Percentiles rank a stretch among this genome's conserved stretches.
Conservation (phyloP, 2,113 vertebrate species). For the Alectura lathami region DNA sequence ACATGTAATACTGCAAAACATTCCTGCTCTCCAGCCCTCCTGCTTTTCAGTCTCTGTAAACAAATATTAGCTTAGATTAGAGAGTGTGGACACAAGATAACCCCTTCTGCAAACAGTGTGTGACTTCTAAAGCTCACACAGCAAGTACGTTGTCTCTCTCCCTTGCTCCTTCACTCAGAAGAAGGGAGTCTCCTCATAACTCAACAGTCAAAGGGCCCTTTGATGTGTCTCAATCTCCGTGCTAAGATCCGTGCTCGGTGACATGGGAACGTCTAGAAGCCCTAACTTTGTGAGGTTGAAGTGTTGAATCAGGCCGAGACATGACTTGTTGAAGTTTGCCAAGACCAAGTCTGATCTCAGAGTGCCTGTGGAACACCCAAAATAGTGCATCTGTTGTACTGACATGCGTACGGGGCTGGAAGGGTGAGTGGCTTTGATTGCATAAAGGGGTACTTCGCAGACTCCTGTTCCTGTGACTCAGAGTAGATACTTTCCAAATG, state of each 20-base stretch:
- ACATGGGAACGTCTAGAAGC: constrained; percentile 18
- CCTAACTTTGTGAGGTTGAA: not conserved
- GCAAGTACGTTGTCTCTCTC: constrained; percentile 50
- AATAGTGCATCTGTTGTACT: constrained; percentile 49
- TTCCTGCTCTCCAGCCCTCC: constrained; percentile 40
- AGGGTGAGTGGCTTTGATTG: constrained; percentile 40
- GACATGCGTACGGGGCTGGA: not conserved
- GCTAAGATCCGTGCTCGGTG: not conserved
- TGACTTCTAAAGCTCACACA: constrained; percentile 63
- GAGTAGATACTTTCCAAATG: constrained; percentile 62
- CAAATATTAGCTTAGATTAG: constrained; percentile 65
- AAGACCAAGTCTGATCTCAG: constrained; percentile 48
- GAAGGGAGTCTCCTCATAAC: constrained; percentile 16
- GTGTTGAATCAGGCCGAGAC: constrained; percentile 57
- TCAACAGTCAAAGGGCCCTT: constrained; percentile 67
- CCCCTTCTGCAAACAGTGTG: constrained; percentile 61
- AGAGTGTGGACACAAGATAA: constrained; percentile 72
- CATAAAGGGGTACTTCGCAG: constrained; percentile 20
- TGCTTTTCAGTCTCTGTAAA: constrained; percentile 55
- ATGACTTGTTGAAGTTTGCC: constrained; percentile 64
- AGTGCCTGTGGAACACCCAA: constrained; percentile 58
- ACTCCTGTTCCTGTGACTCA: constrained; percentile 60
- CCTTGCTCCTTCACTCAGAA: not conserved
- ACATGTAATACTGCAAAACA: constrained; percentile 21
- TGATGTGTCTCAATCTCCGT: constrained; percentile 54